These are phyloP conservation scores for Rhabdomys pumilio DNA, from an alignment of 2,797 vertebrate species.

Conservation along the genomic window DNA sequence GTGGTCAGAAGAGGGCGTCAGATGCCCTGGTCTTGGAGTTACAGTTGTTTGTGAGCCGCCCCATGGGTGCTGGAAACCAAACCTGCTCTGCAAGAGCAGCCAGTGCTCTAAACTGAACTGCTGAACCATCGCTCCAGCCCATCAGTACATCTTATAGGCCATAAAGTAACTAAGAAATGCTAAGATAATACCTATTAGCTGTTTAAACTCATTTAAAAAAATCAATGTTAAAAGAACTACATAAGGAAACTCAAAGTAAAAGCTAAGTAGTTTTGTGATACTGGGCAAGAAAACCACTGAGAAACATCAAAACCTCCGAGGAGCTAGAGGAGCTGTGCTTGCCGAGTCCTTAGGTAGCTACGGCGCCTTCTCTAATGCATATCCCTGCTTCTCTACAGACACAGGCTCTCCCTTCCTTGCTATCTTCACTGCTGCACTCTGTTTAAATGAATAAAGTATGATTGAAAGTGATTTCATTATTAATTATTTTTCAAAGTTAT, in stretches of 20 bases:
- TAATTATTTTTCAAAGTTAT: slow-evolving; percentile 69
- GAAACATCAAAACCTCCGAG: slow-evolving; percentile 50
- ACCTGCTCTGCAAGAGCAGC: background rate
- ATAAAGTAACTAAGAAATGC: slow-evolving; percentile 57
- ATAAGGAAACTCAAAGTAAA: slow-evolving; percentile 34
- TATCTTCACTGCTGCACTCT: slow-evolving; percentile 48
- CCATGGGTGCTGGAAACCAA: background rate
- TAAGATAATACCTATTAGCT: background rate
- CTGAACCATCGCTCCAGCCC: background rate
- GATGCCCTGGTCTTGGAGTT: background rate
- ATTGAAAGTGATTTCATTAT: slow-evolving; percentile 65
- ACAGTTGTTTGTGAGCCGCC: background rate
- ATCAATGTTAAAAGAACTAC: slow-evolving; percentile 41
- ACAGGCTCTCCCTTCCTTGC: background rate
- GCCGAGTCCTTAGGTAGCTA: background rate
- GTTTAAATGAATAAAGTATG: slow-evolving; percentile 66
- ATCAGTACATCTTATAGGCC: slow-evolving; percentile 6
- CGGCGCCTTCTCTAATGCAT: slow-evolving; percentile 42
- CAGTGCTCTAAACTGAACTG: background rate
- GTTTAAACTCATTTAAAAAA: slow-evolving; percentile 55
- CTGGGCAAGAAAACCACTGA: background rate
- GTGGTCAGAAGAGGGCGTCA: background rate
- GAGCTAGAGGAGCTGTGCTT: slow-evolving; percentile 31
- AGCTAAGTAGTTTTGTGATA: slow-evolving; percentile 46
- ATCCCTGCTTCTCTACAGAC: background rate